Percentiles rank a stretch among this genome's conserved stretches.
phyloP scores from a whole-genome alignment of 2,797 vertebrate genomes.

The Coregonus suidteri region DNA sequence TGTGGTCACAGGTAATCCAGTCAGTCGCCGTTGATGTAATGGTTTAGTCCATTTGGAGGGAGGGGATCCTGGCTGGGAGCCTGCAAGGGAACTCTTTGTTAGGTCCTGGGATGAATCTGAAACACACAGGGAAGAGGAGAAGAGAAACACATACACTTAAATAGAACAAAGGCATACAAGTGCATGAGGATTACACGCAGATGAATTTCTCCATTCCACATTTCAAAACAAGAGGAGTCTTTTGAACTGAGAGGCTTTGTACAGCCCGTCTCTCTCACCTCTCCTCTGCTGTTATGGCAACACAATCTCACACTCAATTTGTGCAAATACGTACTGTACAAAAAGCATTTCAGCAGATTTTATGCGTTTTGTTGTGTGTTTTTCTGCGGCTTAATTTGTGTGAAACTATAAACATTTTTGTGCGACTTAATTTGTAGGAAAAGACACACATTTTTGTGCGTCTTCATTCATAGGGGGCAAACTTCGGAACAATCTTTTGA shows the following conservation, averaged over 20 bases:
- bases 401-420: too few species aligned
- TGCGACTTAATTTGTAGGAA: too few species aligned
- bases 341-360: too few species aligned
- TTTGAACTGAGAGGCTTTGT: conserved; percentile 62
- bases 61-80: conserved; percentile 69
- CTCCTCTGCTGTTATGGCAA: conserved; percentile 34
- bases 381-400: too few species aligned
- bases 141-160: conserved; percentile 70
- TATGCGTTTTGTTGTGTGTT: too few species aligned
- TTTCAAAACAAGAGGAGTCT: conserved; percentile 30
- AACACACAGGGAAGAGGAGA: conserved; percentile 71
- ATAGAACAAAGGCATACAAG: conserved; percentile 62
- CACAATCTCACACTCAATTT: not conserved
- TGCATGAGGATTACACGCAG: conserved; percentile 59
- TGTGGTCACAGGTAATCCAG: conserved; percentile 86
- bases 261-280: conserved; percentile 51
- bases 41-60: conserved; percentile 77
- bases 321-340: too few species aligned
- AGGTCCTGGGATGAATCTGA: conserved; percentile 98
- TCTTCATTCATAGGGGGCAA: too few species aligned
- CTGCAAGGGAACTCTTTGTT: conserved; percentile 77
- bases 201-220: conserved; percentile 52
- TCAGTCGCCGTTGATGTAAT: conserved; percentile 83
- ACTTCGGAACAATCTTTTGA: too few species aligned
- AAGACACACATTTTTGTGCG: too few species aligned